Evolutionary conservation across 2,797 vertebrate genomes (phyloP), one percentile per base, ranked within the genome.

Genomic region (Catamblyrhynchus diadema): DNA sequence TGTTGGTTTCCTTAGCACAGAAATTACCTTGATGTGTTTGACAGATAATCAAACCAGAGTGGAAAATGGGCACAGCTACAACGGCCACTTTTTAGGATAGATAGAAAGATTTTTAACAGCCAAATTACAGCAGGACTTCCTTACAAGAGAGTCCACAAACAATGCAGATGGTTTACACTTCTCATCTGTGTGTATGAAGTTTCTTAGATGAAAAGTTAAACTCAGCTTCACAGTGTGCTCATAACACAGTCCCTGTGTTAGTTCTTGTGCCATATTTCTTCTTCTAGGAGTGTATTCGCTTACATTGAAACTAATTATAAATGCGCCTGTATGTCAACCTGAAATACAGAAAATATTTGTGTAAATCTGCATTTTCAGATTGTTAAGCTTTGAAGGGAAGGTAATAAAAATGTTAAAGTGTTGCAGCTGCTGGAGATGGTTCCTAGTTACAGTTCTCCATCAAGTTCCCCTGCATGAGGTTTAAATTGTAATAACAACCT

Each of bases 11-110:
- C 94, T 95, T 89, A 65, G 78, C 70, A 87, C 71, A 97, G 95
- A 91, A 90, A 89, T 95, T 91, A 91, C 77, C 86, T 85, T 61
- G 56, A 91, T 95, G 91, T 56, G 10, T 84, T 96, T 94, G 84
- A 95, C 95, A 93, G 95, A 96, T 94, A 96, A 96, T 91, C 93
- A 97, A 93, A 93, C 71, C 78, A 77, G 86, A 95, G 83, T 70
- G 95, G 96, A 97, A 98, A 98, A 94, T 64, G 94, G 97, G 94
- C 97, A 88, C 67, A 15, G 56, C 41, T 88, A 92, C 91, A 96
- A 35, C 56, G 69, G 71, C 57, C 77, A 32, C 64, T 78, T 94
- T 96, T 95, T 84, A 69, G 83, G 82, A 89, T 62, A 61, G 72
- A 41, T 27, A 67, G 69, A 78, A 92, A 70, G 70, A 24, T 48